Base-by-base conservation (phyloP, 2,888 invertebrate genomes). In the Chymomyza fuscimana region DNA sequence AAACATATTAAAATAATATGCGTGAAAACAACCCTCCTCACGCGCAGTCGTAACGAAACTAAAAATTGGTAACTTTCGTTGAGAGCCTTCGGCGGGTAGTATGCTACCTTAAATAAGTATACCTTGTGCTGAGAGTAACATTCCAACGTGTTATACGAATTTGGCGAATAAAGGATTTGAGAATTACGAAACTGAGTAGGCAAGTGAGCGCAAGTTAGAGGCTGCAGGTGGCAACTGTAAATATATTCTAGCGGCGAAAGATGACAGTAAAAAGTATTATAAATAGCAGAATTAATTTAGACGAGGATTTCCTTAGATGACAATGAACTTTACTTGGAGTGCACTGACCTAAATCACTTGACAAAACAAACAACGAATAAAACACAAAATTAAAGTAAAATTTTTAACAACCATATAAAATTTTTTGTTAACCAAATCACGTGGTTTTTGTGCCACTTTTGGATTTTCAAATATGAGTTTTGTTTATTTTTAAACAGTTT, bases 241-340 rank as follows among this genome's bases (percentile, higher is more conserved):
- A 59, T 40, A 61, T 32, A 22, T 61, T 5, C 52, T 3, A 63
- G 25, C 16, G 29, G 54, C 16, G 40, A 51, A n/a, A 22, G 40
- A 59, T 50, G 51, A 56, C 29, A 25, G 25, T 25, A 25, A 25
- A 25, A 25, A 25, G 22, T 22, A 22, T 22, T 22, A 2, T 22
- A 25, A 25, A 25, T 25, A 25, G 25, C 25, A 36, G 10, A 51
- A 51, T 22, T 64, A 64, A 66, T 50, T 61, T 12, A 68, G 46
- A 54, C 36, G 54, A 60, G 29, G 46, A 46, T 22, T 25, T 22
- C 61, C 32, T 12, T 65, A 59, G 77, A 71, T 77, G 88, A 86
- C 88, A 83, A 88, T 84, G 84, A 87, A 87, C 84, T 69, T 86
- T 61, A 22, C 73, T 62, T 63, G 73, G 50, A 73, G 84, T 86